Conservation (phyloP, 1,140 invertebrate species). For the Tribolium castaneum region DNA sequence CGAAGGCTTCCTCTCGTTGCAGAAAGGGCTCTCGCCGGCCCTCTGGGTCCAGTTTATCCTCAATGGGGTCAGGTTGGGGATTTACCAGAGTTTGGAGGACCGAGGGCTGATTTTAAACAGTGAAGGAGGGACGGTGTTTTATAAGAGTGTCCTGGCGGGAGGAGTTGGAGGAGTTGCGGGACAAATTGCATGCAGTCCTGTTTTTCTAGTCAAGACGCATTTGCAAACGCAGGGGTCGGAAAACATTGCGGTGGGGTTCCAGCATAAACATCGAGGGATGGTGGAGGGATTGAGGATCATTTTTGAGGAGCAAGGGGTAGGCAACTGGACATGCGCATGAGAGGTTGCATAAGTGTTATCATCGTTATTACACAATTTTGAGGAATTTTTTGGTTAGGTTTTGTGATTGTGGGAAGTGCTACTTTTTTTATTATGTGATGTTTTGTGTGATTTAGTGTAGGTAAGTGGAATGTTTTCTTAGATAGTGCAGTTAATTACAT, state of each 20-base stretch:
- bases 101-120: conserved; percentile 74
- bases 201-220: conserved; percentile 90
- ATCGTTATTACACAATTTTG: too few relatives aligned
- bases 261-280: conserved; percentile 80
- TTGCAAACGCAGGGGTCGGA: conserved; percentile 81
- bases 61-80: conserved; percentile 48
- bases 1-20: conserved; percentile 75
- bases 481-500: not conserved
- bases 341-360: not conserved
- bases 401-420: too few relatives aligned
- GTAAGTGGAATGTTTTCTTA: not conserved
- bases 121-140: conserved; percentile 75
- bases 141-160: conserved; percentile 75
- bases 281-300: conserved; percentile 74
- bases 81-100: conserved; percentile 46
- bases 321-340: not conserved
- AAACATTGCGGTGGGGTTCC: conserved; percentile 87
- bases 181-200: conserved; percentile 80
- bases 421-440: not conserved
- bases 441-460: not conserved
- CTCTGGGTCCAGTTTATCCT: conserved; percentile 56
- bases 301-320: conserved; percentile 75
- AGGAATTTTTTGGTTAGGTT: too few relatives aligned
- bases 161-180: conserved; percentile 80
- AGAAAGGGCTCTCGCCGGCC: conserved; percentile 88